Conservation (phyloP, 2,113 vertebrate species). For the Lampris incognitus region DNA sequence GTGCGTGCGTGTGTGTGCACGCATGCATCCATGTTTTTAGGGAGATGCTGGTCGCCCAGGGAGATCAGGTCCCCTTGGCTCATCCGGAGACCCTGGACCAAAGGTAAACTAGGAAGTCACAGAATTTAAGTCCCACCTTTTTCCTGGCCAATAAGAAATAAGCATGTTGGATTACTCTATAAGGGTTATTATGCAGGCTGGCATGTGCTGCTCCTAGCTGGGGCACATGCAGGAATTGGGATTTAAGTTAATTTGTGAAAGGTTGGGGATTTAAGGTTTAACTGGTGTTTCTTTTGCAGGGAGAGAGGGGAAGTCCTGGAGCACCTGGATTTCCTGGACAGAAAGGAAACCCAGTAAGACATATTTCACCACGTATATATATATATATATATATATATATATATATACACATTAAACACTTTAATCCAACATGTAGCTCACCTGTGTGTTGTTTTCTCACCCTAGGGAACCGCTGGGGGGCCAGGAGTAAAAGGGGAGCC, state of each 20-base stretch:
- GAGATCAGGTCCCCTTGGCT: conserved; percentile 72
- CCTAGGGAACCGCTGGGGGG: conserved; percentile 59
- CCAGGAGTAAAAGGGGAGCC: conserved; percentile 70
- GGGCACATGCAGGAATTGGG: not conserved
- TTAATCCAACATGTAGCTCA: conserved; percentile 17
- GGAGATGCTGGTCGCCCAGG: conserved; percentile 82
- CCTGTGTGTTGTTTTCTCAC: conserved; percentile 27
- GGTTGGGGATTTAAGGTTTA: conserved; percentile 23
- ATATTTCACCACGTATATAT: not conserved
- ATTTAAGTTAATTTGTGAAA: not conserved
- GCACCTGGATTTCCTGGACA: conserved; percentile 74
- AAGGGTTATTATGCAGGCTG: not conserved
- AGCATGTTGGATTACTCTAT: not conserved
- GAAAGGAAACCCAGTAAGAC: conserved; percentile 76
- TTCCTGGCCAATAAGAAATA: not conserved
- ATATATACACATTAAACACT: not conserved
- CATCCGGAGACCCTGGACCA: conserved; percentile 64
- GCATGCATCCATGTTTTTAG: conserved; percentile 56
- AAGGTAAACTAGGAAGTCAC: conserved; percentile 63
- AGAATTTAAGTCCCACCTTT: not conserved
- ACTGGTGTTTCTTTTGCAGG: conserved; percentile 65
- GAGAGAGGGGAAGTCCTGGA: conserved; percentile 80
- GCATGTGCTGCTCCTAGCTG: not conserved
- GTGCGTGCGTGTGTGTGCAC: conserved; percentile 5
- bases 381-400: conserved; percentile 8